phyloP scores from a whole-genome alignment of 2,113 vertebrate genomes.

The Scomber japonicus region DNA sequence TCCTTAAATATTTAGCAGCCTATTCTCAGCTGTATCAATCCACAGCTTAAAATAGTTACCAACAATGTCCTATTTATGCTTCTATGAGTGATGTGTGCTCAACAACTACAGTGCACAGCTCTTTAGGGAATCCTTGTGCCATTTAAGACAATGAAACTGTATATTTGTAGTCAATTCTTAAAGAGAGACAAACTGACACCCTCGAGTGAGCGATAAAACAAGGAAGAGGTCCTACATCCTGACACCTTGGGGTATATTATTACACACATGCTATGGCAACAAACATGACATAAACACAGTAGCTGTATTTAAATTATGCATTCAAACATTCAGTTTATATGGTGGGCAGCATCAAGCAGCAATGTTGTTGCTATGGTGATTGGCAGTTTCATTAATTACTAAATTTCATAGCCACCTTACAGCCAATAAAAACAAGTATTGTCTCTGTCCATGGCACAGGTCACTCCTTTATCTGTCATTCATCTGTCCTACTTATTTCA shows the following conservation, averaged over 20 bases:
- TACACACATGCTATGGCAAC: too few relatives aligned
- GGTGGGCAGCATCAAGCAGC: background rate
- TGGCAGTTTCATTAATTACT: background rate
- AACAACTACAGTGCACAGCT: background rate
- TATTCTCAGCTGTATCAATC: background rate
- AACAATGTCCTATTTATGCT: too few relatives aligned
- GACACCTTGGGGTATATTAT: background rate
- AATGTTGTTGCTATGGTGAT: background rate
- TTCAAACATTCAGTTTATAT: too few relatives aligned
- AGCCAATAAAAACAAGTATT: background rate
- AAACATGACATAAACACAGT: too few relatives aligned
- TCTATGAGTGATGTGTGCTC: background rate
- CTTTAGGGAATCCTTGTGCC: background rate
- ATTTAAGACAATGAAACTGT: background rate
- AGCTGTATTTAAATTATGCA: too few relatives aligned
- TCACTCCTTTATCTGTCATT: background rate
- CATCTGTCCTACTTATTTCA: too few relatives aligned
- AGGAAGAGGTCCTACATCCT: background rate
- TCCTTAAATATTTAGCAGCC: conserved; percentile 2
- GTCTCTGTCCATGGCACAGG: background rate
- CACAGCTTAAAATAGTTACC: background rate
- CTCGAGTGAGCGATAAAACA: background rate
- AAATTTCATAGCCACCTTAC: background rate
- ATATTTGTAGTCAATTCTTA: background rate
- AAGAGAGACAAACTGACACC: background rate